Evolutionary conservation across 2,888 invertebrate genomes (phyloP), one percentile per base, ranked within the genome.

Genomic region (Zelleria hepariella): DNA sequence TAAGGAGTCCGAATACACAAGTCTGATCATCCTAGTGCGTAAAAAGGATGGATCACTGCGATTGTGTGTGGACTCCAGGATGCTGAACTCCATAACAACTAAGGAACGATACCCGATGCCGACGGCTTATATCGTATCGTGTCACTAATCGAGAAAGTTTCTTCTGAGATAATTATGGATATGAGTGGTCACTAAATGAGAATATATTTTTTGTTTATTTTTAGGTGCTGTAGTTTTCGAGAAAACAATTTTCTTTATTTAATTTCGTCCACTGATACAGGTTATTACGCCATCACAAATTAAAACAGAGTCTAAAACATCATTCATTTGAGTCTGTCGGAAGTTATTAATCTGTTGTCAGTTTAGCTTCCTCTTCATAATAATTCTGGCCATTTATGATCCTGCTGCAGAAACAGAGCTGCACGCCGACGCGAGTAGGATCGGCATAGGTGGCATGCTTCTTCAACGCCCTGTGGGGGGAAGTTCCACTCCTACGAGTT

Each of bases 311-410:
- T n/a, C n/a, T n/a, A n/a, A n/a, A n/a, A n/a, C n/a, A n/a, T n/a
- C n/a, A n/a, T n/a, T n/a, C n/a, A n/a, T n/a, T n/a, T n/a, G n/a
- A n/a, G n/a, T n/a, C n/a, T n/a, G n/a, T n/a, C n/a, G n/a, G n/a
- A n/a, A n/a, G n/a, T n/a, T n/a, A n/a, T n/a, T n/a, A n/a, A n/a
- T n/a, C n/a, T n/a, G n/a, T n/a, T n/a, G n/a, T n/a, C n/a, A n/a
- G n/a, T n/a, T n/a, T n/a, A n/a, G n/a, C n/a, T n/a, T n/a, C n/a
- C n/a, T n/a, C n/a, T n/a, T n/a, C n/a, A n/a, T n/a, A n/a, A n/a
- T 65, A 0, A 64, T 72, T 48, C 57, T 76, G 4, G 61, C 66
- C 0, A 66, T 76, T 5, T 80, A 69, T 57, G 61, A 67, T 51
- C 65, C 64, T 5, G 18, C 59, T 54, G 32, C 65, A 6, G 47